Conservation (phyloP, 2,888 invertebrate species). For the Ophonus ardosiacus region DNA sequence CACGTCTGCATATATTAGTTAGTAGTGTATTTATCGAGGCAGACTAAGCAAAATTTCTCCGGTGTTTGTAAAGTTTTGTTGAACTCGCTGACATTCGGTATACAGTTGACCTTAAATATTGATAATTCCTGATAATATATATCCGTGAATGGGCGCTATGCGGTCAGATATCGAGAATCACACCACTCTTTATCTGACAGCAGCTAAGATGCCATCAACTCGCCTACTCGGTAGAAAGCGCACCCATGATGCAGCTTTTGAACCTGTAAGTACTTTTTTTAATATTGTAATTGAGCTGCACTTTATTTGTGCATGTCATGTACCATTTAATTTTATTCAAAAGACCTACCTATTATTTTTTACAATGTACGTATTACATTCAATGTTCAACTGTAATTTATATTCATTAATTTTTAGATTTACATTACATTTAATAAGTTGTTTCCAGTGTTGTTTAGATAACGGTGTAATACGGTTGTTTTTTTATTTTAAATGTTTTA, state of each 20-base stretch:
- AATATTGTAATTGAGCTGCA: neutral
- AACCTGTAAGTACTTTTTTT: constrained; percentile 59
- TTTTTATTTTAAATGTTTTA: no score
- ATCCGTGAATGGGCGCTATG: constrained; percentile 49
- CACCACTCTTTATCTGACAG: constrained; percentile 63
- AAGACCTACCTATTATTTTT: no score
- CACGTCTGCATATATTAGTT: neutral
- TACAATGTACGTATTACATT: no score
- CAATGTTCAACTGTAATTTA: no score
- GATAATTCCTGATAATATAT: constrained; percentile 59
- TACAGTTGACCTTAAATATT: constrained; percentile 51
- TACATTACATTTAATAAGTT: no score
- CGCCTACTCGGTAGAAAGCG: constrained; percentile 48
- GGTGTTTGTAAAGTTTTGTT: constrained; percentile 44
- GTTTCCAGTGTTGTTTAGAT: no score
- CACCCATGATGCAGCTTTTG: constrained; percentile 40
- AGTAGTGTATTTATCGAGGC: neutral
- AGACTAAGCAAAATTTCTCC: constrained; percentile 29
- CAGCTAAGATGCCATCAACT: constrained; percentile 58
- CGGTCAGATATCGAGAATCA: constrained; percentile 59
- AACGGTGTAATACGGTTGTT: no score
- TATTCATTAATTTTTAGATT: no score
- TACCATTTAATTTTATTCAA: neutral
- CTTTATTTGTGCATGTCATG: neutral
- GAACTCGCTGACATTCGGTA: constrained; percentile 44